Conservation (phyloP, 2,888 invertebrate species). For the Capitulum mitella region DNA sequence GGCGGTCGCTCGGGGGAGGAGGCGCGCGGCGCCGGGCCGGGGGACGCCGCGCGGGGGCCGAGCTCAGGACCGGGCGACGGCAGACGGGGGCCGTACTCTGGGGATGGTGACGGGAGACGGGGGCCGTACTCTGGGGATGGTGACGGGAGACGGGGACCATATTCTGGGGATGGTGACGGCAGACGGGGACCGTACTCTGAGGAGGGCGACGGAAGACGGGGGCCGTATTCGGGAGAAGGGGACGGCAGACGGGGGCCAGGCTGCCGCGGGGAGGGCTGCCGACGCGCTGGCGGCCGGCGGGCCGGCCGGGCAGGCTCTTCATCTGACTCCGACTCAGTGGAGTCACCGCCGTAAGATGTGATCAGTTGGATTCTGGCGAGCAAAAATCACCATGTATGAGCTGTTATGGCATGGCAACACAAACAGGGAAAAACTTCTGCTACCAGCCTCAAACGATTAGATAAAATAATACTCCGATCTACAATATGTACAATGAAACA, state of each 20-base stretch:
- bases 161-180: neutral
- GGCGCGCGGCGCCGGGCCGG: neutral
- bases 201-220: neutral
- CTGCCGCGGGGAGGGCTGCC: neutral
- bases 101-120: neutral
- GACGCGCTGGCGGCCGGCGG: neutral
- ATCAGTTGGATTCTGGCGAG: neutral
- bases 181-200: neutral
- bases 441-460: no score
- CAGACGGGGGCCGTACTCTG: neutral
- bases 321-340: neutral
- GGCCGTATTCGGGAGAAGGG: neutral
- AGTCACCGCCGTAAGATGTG: constrained; percentile 5
- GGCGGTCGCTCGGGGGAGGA: neutral
- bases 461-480: no score
- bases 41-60: no score
- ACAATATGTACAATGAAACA: no score
- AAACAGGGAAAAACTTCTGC: no score
- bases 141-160: neutral
- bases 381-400: no score
- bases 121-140: neutral
- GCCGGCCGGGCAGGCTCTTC: neutral
- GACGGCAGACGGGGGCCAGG: neutral
- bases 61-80: neutral
- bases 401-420: no score